Percentiles rank a stretch among this genome's conserved stretches.
These are phyloP conservation scores for Nomada fucata DNA, from an alignment of 2,888 invertebrate species.

Conservation along the genomic window DNA sequence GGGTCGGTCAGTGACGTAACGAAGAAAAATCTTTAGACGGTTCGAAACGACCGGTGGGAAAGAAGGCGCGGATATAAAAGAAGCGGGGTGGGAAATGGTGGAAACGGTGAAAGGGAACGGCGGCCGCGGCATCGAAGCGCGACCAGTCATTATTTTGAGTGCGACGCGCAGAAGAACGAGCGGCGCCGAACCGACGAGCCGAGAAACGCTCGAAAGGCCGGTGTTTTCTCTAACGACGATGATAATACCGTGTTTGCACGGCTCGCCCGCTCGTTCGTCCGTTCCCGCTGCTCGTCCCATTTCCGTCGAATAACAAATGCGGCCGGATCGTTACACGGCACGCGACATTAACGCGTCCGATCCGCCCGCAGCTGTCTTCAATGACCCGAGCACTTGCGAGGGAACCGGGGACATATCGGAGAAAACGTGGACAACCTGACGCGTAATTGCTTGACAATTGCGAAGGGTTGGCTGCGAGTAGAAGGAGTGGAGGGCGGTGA, in stretches of 20 bases:
- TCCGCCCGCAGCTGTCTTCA: slow-evolving; percentile 63
- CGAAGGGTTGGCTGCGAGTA: no score
- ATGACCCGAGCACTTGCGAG: slow-evolving; percentile 52
- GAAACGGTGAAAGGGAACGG: slow-evolving; percentile 33
- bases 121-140: slow-evolving; percentile 53
- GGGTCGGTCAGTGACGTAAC: slow-evolving; percentile 61
- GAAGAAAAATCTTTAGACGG: slow-evolving; percentile 70
- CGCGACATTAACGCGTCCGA: slow-evolving; percentile 67
- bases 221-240: slow-evolving; percentile 70
- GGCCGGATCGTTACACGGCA: slow-evolving; percentile 61
- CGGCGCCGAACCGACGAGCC: slow-evolving; percentile 67
- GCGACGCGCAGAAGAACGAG: slow-evolving; percentile 56
- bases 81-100: neutral
- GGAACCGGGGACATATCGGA: neutral
- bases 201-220: slow-evolving; percentile 54
- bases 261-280: slow-evolving; percentile 14
- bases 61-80: slow-evolving; percentile 22
- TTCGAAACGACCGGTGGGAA: slow-evolving; percentile 32
- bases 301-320: slow-evolving; percentile 65
- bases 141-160: slow-evolving; percentile 73
- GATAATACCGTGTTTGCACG: slow-evolving; percentile 64
- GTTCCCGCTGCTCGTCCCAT: slow-evolving; percentile 53
- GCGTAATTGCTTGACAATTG: slow-evolving; percentile 25
- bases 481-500: no score
- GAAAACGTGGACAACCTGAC: neutral